phyloP scores from a whole-genome alignment of 2,797 vertebrate species.

The Austrolebias charrua region DNA sequence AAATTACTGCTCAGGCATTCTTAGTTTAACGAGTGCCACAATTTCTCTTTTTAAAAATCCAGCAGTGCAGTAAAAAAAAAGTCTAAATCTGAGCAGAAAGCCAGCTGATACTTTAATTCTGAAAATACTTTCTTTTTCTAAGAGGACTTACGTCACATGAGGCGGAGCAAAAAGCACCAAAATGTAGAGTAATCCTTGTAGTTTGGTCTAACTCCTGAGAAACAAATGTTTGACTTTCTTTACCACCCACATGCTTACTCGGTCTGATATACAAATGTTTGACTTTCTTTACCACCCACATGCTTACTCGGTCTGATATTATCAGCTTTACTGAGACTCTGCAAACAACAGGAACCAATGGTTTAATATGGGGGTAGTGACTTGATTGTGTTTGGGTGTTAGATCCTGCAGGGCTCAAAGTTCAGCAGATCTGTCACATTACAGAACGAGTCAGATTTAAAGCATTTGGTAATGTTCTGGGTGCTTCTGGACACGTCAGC shows the following conservation, averaged over 20 bases:
- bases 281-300: no score
- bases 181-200: constrained; percentile 15
- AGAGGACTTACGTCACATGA: neutral
- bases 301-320: no score
- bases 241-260: constrained; percentile 28
- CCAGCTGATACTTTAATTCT: constrained; percentile 6
- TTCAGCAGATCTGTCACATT: neutral
- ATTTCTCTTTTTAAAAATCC: no score
- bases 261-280: no score
- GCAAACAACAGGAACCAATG: constrained; percentile 16
- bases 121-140: constrained; percentile 7
- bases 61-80: no score
- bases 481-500: neutral
- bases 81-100: neutral
- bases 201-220: constrained; percentile 27
- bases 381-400: constrained; percentile 22
- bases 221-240: constrained; percentile 23
- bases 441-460: neutral
- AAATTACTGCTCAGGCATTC: neutral
- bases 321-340: constrained; percentile 38
- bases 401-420: constrained; percentile 7
- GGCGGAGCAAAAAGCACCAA: constrained; percentile 6
- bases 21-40: neutral
- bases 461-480: neutral
- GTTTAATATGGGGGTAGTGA: constrained; percentile 12